Evolutionary conservation across 2,113 vertebrate genomes (phyloP).

Genomic region (Parotia lawesii): DNA sequence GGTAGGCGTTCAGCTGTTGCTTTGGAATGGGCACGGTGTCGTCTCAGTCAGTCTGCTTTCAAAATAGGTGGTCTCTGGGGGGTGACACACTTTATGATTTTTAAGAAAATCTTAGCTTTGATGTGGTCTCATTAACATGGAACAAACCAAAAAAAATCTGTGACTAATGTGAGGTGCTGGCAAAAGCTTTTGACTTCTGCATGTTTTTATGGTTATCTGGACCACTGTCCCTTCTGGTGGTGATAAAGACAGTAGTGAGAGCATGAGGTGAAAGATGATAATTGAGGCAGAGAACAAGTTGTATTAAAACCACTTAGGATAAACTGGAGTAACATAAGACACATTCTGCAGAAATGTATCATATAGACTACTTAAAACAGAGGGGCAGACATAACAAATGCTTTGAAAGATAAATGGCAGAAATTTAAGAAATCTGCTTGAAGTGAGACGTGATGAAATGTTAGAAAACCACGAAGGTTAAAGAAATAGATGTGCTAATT

Average conservation of each 20-base stretch:
- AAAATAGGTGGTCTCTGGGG: not conserved
- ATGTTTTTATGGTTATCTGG: not conserved
- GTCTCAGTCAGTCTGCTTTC: not conserved
- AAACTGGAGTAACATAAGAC: not conserved
- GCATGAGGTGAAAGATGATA: not conserved
- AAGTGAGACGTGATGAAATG: not conserved
- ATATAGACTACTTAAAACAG: not conserved
- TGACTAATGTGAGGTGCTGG: not conserved
- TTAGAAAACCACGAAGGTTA: not conserved
- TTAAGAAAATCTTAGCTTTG: not conserved
- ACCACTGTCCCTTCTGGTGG: not conserved
- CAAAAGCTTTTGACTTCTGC: not conserved
- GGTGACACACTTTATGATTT: not conserved
- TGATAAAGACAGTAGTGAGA: not conserved
- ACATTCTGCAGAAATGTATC: not conserved
- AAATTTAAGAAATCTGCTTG: not conserved
- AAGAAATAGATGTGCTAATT: not conserved
- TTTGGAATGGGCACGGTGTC: not conserved
- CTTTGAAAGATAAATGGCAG: not conserved
- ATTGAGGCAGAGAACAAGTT: not conserved
- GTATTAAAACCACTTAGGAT: not conserved
- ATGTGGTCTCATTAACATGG: not conserved
- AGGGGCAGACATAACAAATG: not conserved
- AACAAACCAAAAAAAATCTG: not conserved
- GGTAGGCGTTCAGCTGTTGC: rapidly evolving